phyloP scores from a whole-genome alignment of 2,888 invertebrate genomes.

The Caenorhabditis sp. region DNA sequence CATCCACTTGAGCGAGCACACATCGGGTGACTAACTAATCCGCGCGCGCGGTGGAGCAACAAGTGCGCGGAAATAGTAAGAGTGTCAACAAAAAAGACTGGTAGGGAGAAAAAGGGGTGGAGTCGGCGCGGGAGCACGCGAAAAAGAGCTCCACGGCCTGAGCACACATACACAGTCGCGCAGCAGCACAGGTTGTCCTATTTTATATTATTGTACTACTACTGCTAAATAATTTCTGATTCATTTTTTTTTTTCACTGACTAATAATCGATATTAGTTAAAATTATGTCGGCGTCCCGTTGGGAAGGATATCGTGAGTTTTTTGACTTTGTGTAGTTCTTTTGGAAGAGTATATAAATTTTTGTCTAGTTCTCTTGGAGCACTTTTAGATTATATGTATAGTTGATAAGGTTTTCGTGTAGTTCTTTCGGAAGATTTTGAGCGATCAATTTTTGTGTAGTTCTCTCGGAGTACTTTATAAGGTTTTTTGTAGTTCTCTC shows the following conservation, averaged over 20 bases:
- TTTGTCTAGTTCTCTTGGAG: background rate
- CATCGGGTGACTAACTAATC: too few relatives aligned
- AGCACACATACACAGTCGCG: background rate
- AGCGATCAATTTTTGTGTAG: too few relatives aligned
- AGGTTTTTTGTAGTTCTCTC: too few relatives aligned
- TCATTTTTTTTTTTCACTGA: background rate
- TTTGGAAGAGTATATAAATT: background rate
- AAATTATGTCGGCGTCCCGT: conserved; percentile 30
- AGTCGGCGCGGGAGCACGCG: background rate
- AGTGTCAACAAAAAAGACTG: background rate
- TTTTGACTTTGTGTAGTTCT: conserved; percentile 6
- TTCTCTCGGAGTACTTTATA: too few relatives aligned
- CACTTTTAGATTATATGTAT: background rate
- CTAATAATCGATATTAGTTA: background rate
- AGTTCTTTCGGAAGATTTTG: too few relatives aligned
- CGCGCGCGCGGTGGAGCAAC: too few relatives aligned
- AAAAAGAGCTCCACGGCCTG: background rate
- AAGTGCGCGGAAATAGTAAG: background rate
- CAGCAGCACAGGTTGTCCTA: background rate
- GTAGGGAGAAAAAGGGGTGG: background rate
- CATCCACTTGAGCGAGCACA: too few relatives aligned
- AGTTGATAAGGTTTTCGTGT: too few relatives aligned
- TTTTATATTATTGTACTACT: background rate
- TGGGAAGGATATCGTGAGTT: conserved; percentile 44
- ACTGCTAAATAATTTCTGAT: background rate